phyloP scores from a whole-genome alignment of 2,113 vertebrate species.

The Pangasianodon gigas region DNA sequence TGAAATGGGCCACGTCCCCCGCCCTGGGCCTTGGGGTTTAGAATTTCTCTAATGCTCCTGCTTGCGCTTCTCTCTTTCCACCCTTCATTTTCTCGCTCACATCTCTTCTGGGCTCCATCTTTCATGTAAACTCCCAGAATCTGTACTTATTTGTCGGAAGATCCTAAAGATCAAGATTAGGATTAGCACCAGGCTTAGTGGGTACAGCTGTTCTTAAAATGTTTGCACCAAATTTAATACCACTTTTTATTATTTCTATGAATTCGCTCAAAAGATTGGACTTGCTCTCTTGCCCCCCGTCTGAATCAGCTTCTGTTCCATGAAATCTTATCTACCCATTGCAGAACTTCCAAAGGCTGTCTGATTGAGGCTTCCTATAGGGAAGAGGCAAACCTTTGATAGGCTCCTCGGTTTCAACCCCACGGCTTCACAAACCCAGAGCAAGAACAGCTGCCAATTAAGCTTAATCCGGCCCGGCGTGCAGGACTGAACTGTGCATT shows the following conservation, averaged over 20 bases:
- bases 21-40: slow-evolving; percentile 43
- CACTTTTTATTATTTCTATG: background rate
- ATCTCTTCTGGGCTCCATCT: background rate
- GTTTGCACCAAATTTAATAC: background rate
- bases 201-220: background rate
- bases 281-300: background rate
- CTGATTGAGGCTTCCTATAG: slow-evolving; percentile 56
- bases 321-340: slow-evolving; percentile 67
- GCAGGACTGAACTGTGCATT: slow-evolving; percentile 37
- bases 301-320: background rate
- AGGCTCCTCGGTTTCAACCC: slow-evolving; percentile 31
- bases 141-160: background rate
- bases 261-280: background rate
- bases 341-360: slow-evolving; percentile 62
- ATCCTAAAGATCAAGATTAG: background rate
- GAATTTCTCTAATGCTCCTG: slow-evolving; percentile 46
- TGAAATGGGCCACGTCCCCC: slow-evolving; percentile 33
- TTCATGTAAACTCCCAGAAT: slow-evolving; percentile 24
- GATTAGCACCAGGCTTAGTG: background rate
- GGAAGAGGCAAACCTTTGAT: slow-evolving; percentile 45
- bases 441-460: slow-evolving; percentile 57
- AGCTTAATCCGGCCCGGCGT: slow-evolving; percentile 52
- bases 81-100: background rate
- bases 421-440: slow-evolving; percentile 49
- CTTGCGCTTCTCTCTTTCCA: background rate